A percentile compares a stretch with the other conserved stretches of the same genome.
These are phyloP conservation scores for Sminthurides aquaticus DNA, from an alignment of 2,888 invertebrate species.

Conservation along the genomic window DNA sequence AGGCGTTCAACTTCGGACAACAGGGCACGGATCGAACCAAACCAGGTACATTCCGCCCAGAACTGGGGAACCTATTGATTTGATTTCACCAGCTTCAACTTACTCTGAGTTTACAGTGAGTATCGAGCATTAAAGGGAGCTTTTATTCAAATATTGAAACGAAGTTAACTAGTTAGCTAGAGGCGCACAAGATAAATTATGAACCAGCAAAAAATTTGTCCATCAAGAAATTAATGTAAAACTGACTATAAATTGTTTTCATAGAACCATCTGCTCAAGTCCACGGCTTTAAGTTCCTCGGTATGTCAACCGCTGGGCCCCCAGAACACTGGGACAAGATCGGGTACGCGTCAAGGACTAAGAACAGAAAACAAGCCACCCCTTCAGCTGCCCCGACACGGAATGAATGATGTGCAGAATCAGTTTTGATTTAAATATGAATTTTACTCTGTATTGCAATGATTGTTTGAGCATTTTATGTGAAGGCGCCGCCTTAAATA, in stretches of 20 bases:
- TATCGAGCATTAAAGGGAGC: too few species aligned
- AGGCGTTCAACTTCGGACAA: neutral
- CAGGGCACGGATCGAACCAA: neutral
- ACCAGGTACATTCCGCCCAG: neutral
- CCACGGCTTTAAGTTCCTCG: slow-evolving; percentile 14
- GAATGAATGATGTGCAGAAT: slow-evolving; percentile 10
- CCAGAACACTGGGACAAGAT: slow-evolving; percentile 2
- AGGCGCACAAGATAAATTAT: too few species aligned
- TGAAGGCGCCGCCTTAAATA: neutral
- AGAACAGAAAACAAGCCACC: slow-evolving; percentile 8
- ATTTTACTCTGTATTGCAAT: neutral
- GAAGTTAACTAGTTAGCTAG: too few species aligned
- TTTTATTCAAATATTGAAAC: neutral
- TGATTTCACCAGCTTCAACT: slow-evolving; percentile 20
- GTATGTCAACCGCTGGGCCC: slow-evolving; percentile 19
- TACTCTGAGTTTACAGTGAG: slow-evolving; percentile 23
- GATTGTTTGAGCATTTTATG: neutral
- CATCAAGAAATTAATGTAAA: too few species aligned
- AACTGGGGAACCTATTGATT: slow-evolving; percentile 6
- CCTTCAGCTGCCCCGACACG: neutral
- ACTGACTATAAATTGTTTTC: too few species aligned
- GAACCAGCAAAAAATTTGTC: too few species aligned
- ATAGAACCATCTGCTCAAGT: slow-evolving; percentile 17
- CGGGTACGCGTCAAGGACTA: neutral
- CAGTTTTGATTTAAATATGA: slow-evolving; percentile 17